Percentiles rank a stretch among this genome's conserved stretches.
Conservation (phyloP, 2,113 vertebrate species). For the Oenanthe oenanthe region DNA sequence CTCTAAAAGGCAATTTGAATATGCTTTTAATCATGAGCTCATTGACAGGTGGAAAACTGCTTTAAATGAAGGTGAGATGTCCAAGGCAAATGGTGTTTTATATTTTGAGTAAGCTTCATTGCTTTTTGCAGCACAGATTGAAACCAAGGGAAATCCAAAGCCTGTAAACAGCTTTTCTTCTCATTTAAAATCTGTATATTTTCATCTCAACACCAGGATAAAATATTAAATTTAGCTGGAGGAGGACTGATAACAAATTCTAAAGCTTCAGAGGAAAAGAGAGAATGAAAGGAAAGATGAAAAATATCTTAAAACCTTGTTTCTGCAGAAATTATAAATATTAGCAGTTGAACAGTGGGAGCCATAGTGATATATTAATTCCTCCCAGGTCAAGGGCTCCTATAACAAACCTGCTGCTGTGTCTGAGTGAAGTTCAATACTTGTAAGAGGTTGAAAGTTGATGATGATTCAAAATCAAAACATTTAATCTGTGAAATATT, state of each 20-base stretch:
- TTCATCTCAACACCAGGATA: not conserved
- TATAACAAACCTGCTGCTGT: not conserved
- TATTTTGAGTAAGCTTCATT: not conserved
- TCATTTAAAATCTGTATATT: not conserved
- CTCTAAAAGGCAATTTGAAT: conserved; percentile 12
- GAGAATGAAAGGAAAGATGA: not conserved
- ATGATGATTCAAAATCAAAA: not conserved
- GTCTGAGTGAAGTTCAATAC: not conserved
- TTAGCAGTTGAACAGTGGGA: not conserved
- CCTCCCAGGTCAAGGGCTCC: not conserved
- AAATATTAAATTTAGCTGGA: not conserved
- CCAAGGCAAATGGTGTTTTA: not conserved
- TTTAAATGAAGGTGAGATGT: conserved; percentile 4
- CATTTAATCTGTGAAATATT: not conserved
- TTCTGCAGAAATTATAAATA: not conserved
- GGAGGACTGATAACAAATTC: not conserved
- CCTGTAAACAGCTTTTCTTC: not conserved
- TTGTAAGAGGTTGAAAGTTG: not conserved
- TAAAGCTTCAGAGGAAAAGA: not conserved
- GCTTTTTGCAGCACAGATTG: not conserved
- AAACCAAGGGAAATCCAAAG: not conserved
- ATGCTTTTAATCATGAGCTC: conserved; percentile 2
- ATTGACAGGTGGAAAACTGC: not conserved
- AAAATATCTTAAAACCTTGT: not conserved
- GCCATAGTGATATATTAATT: not conserved